A percentile compares a stretch with the other conserved stretches of the same genome.
Conservation (phyloP, 2,113 vertebrate genomes). For the Silurus glanis region DNA sequence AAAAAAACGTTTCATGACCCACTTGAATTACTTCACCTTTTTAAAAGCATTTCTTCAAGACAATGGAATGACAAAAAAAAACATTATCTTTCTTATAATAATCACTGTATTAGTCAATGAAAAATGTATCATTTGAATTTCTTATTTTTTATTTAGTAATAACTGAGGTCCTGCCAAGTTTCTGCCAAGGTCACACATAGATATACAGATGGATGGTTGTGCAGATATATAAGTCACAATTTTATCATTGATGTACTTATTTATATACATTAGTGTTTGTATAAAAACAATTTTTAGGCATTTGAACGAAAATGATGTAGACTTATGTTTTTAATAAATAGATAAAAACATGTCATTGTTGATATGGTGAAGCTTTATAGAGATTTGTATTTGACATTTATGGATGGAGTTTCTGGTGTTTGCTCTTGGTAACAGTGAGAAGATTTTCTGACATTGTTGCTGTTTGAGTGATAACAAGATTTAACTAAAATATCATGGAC, state of each 20-base stretch:
- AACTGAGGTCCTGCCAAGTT: background rate
- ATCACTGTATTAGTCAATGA: background rate
- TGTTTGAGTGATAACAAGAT: background rate
- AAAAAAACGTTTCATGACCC: background rate
- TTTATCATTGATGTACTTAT: background rate
- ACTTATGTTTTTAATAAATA: background rate
- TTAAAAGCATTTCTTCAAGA: background rate
- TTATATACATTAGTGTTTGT: background rate
- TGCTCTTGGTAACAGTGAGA: background rate
- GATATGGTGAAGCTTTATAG: background rate
- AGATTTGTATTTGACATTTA: background rate
- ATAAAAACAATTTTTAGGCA: background rate
- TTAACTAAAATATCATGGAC: background rate
- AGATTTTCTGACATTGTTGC: background rate
- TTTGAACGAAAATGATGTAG: background rate
- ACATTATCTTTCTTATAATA: slow-evolving; percentile 17
- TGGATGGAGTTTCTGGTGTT: background rate
- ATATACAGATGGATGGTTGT: background rate
- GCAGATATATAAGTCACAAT: background rate
- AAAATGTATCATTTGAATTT: background rate
- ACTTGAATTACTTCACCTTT: slow-evolving; percentile 1
- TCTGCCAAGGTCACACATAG: background rate
- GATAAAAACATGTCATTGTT: background rate
- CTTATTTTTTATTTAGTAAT: too few relatives aligned
- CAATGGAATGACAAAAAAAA: slow-evolving; percentile 3